Evolutionary conservation across 1,140 invertebrate species (phyloP).

Genomic region (Geopemphigus sp.): DNA sequence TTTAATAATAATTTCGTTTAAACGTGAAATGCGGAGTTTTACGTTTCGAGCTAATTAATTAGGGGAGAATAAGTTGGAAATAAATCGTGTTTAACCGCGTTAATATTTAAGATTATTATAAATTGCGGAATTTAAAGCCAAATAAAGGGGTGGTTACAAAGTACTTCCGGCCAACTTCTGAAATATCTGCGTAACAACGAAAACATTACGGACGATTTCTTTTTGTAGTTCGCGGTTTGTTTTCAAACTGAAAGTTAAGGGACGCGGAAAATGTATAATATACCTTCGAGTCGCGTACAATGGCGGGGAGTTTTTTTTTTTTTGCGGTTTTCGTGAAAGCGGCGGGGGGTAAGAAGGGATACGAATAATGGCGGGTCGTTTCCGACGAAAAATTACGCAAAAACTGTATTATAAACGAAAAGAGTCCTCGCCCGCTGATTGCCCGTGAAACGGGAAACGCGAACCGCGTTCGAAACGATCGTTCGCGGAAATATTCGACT

Average conservation of each 20-base stretch:
- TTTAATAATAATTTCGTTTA: too few species aligned
- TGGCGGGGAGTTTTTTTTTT: conserved; percentile 4
- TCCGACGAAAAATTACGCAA: conserved; percentile 15
- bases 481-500: conserved; percentile 14
- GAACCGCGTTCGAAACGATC: conserved; percentile 27
- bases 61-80: conserved; percentile 11
- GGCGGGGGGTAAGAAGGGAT: neutral
- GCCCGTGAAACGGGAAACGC: conserved; percentile 4
- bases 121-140: conserved; percentile 2
- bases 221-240: neutral
- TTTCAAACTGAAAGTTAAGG: conserved; percentile 18
- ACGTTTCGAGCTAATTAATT: neutral
- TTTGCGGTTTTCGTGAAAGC: neutral
- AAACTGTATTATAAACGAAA: conserved; percentile 25
- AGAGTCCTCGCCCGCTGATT: neutral
- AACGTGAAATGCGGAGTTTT: too few species aligned
- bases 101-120: conserved; percentile 3
- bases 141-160: conserved; percentile 10
- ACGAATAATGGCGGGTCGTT: conserved; percentile 20
- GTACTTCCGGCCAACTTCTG: neutral
- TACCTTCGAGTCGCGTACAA: conserved; percentile 5
- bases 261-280: conserved; percentile 1
- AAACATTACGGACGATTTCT: neutral
- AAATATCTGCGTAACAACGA: conserved; percentile 10
- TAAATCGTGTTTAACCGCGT: neutral